Conservation (phyloP, 2,113 vertebrate species). For the Pelecanus crispus region DNA sequence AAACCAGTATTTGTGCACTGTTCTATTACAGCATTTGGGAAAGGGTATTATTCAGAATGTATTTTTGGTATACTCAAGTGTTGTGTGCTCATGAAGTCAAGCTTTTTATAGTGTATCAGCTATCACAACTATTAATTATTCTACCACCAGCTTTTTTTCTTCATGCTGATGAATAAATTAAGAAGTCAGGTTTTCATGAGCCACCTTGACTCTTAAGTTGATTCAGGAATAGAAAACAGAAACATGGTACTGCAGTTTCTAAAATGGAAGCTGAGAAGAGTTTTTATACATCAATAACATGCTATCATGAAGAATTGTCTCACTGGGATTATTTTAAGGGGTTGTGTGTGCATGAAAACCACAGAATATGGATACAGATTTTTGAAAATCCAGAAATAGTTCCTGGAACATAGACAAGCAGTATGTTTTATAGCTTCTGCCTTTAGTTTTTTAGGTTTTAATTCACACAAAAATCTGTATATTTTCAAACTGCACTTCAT, state of each 20-base stretch:
- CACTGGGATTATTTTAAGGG: neutral
- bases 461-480: neutral
- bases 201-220: slow-evolving; percentile 10
- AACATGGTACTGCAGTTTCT: neutral
- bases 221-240: neutral
- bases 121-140: slow-evolving; percentile 63
- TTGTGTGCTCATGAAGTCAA: slow-evolving; percentile 24
- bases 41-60: neutral
- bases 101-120: slow-evolving; percentile 41
- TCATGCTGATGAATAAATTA: slow-evolving; percentile 58
- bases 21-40: neutral
- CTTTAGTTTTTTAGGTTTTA: neutral
- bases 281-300: neutral
- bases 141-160: slow-evolving; percentile 37
- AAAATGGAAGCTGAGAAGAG: neutral
- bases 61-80: slow-evolving; percentile 32
- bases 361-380: neutral
- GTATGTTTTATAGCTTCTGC: neutral
- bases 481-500: neutral
- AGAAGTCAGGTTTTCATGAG: slow-evolving; percentile 43
- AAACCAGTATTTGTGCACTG: neutral
- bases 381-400: neutral
- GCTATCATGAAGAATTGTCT: neutral
- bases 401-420: neutral
- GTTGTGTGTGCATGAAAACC: neutral